Conservation (phyloP, 37 sponge, comb jelly and placozoan genomes). For the Beroe forskalii region DNA sequence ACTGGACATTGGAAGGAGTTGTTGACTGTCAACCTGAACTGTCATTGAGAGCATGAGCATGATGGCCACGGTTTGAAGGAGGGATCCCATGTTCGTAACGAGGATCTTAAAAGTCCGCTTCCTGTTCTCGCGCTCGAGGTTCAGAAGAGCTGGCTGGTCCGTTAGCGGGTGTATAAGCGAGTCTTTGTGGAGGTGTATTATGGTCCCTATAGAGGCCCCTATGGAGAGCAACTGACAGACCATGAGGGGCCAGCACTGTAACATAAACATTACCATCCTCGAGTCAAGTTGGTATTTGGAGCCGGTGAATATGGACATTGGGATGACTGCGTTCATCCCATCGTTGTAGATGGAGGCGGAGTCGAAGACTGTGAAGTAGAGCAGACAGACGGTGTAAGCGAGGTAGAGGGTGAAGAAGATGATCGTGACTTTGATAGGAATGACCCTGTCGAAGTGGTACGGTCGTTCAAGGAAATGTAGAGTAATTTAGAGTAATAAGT, state of each 20-base stretch:
- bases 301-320: neutral
- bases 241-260: constrained; percentile 3
- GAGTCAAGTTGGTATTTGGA: neutral
- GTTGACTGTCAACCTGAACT: neutral
- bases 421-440: neutral
- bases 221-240: neutral
- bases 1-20: neutral
- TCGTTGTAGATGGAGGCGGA: neutral
- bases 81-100: constrained; percentile 7
- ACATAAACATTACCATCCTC: neutral
- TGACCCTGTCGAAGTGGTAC: neutral
- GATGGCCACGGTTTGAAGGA: neutral
- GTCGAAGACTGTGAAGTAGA: constrained; percentile 4
- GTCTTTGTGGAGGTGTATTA: neutral
- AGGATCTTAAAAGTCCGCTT: neutral
- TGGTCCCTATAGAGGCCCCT: neutral
- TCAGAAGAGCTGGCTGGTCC: neutral
- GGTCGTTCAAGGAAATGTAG: too few relatives aligned
- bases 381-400: neutral
- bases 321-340: neutral
- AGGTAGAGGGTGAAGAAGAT: neutral
- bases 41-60: neutral
- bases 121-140: neutral
- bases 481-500: too few relatives aligned
- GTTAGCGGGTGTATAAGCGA: neutral